These are phyloP conservation scores for Agrochola circellaris DNA, from an alignment of 2,888 invertebrate genomes.

Conservation along the genomic window DNA sequence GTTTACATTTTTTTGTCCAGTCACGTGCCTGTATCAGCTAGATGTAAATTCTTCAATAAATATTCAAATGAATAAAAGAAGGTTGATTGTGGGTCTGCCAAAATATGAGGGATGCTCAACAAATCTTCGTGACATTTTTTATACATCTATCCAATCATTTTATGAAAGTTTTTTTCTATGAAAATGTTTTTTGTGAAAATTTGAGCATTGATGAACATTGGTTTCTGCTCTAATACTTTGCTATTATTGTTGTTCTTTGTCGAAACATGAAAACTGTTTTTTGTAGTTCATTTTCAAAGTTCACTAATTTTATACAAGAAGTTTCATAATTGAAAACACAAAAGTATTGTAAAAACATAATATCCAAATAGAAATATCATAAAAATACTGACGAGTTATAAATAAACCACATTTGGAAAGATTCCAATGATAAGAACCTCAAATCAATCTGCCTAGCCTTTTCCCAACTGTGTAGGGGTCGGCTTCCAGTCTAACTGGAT, in stretches of 20 bases:
- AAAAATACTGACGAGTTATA: neutral
- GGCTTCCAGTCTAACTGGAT: no score
- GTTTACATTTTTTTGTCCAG: constrained; percentile 18
- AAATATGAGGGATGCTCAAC: constrained; percentile 37
- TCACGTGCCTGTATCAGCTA: constrained; percentile 35
- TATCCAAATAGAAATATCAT: neutral
- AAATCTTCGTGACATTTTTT: constrained; percentile 38
- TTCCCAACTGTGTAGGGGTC: no score
- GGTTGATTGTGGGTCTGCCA: constrained; percentile 27
- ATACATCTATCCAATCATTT: constrained; percentile 18
- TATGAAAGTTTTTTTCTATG: constrained; percentile 7
- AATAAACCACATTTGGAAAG: neutral
- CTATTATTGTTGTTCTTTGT: neutral
- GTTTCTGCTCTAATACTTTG: constrained; percentile 10
- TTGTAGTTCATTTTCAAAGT: neutral
- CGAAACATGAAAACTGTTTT: neutral
- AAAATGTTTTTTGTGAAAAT: neutral
- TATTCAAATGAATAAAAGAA: constrained; percentile 59
- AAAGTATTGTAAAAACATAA: neutral
- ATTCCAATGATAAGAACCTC: neutral
- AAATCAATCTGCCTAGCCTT: no score
- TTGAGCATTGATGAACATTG: neutral
- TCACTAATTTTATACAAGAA: neutral
- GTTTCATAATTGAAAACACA: neutral
- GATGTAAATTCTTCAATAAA: constrained; percentile 58